These are phyloP conservation scores for Cheilosia soror DNA, from an alignment of 2,888 invertebrate species.

Conservation along the genomic window DNA sequence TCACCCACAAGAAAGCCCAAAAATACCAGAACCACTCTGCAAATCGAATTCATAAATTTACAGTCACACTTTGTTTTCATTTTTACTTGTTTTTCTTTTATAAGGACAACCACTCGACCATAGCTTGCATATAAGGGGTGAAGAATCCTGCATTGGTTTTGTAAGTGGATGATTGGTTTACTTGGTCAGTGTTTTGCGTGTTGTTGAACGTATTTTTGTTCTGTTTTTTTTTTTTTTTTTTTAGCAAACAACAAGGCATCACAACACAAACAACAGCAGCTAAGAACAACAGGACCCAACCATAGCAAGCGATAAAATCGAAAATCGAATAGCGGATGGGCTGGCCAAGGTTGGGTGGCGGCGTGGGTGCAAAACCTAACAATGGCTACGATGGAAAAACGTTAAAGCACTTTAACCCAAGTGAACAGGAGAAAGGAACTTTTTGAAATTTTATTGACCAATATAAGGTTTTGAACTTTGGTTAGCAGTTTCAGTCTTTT, in stretches of 20 bases:
- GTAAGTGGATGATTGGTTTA: conserved; percentile 72
- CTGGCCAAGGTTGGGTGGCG: conserved; percentile 48
- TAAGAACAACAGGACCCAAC: conserved; percentile 4
- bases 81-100: background rate
- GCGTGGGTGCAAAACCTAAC: conserved; percentile 18
- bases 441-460: conserved; percentile 73
- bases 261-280: conserved; percentile 33
- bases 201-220: conserved; percentile 44
- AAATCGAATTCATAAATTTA: conserved; percentile 74
- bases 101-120: conserved; percentile 14
- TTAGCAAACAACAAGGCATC: conserved; percentile 61
- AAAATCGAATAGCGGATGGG: conserved; percentile 59
- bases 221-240: conserved; percentile 7
- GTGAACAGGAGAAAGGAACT: conserved; percentile 61
- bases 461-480: conserved; percentile 75
- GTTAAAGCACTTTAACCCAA: conserved; percentile 63
- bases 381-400: conserved; percentile 30
- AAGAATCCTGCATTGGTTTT: conserved; percentile 53
- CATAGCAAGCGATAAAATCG: conserved; percentile 61
- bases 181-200: conserved; percentile 74
- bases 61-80: conserved; percentile 51
- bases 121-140: background rate
- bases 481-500: conserved; percentile 61
- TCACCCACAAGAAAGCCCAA: conserved; percentile 36
- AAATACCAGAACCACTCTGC: conserved; percentile 57